These are phyloP conservation scores for Danaus chrysippus DNA, from an alignment of 2,888 invertebrate species.

Conservation along the genomic window DNA sequence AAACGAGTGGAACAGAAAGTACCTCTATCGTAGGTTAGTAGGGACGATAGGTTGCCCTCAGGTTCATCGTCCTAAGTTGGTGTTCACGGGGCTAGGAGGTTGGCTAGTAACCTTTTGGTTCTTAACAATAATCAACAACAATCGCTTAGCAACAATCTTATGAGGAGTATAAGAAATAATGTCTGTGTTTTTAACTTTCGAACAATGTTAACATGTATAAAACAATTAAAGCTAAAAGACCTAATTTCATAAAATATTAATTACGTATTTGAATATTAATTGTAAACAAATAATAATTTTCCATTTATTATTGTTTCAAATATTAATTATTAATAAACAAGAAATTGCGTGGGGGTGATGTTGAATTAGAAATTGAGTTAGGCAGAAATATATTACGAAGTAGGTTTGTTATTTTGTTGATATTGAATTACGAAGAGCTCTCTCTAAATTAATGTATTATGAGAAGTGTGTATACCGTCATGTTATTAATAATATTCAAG, in stretches of 20 bases:
- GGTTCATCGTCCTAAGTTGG: too few relatives aligned
- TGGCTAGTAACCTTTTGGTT: too few relatives aligned
- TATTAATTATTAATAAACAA: neutral
- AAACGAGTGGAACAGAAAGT: too few relatives aligned
- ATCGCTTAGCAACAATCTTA: too few relatives aligned
- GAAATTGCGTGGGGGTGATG: neutral
- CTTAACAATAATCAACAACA: too few relatives aligned
- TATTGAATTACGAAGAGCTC: constrained; percentile 7
- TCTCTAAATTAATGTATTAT: constrained; percentile 4
- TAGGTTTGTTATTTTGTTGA: constrained; percentile 5
- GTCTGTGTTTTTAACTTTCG: too few relatives aligned
- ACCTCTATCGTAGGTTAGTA: too few relatives aligned
- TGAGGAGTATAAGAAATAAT: too few relatives aligned
- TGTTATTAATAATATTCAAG: constrained; percentile 4
- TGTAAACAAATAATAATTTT: neutral
- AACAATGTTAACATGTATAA: too few relatives aligned
- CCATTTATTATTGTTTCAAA: neutral
- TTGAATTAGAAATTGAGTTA: constrained; percentile 8
- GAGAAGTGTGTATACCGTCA: neutral
- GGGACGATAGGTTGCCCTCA: too few relatives aligned
- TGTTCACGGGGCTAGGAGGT: too few relatives aligned
- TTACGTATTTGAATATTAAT: constrained; percentile 9
- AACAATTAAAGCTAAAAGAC: too few relatives aligned
- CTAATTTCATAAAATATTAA: neutral
- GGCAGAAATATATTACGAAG: constrained; percentile 3